Evolutionary conservation across 92 coral and sea anemone genomes (phyloP).

Genomic region (Parazoanthus swiftii): DNA sequence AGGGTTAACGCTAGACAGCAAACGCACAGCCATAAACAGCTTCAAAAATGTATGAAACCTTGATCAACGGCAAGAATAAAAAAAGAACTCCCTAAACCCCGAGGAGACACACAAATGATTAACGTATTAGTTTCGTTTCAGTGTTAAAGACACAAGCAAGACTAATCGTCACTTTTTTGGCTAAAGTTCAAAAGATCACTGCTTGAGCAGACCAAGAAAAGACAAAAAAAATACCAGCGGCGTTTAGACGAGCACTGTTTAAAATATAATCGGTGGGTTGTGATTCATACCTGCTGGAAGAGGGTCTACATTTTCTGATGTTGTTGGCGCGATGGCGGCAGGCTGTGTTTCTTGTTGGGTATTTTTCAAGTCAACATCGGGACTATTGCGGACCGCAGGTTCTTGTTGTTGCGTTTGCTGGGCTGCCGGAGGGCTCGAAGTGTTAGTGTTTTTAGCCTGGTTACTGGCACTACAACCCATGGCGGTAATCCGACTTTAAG

Average conservation of each 20-base stretch:
- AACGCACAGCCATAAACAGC: background rate
- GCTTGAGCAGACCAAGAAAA: background rate
- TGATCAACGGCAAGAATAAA: background rate
- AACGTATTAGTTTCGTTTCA: background rate
- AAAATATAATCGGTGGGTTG: background rate
- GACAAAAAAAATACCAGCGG: slow-evolving; percentile 9
- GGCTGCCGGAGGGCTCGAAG: slow-evolving; percentile 38
- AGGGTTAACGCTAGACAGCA: background rate
- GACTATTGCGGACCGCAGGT: background rate
- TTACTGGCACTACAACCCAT: slow-evolving; percentile 85
- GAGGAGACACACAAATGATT: background rate
- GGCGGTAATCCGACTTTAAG: slow-evolving; percentile 32
- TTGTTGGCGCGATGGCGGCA: background rate
- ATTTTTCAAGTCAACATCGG: slow-evolving; percentile 6
- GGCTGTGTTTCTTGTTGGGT: background rate
- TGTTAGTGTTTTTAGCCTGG: slow-evolving; percentile 52
- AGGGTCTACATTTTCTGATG: background rate
- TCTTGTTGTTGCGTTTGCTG: slow-evolving; percentile 34
- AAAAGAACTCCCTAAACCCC: background rate
- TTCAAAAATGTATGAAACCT: background rate
- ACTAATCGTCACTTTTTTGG: background rate
- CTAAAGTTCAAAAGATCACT: slow-evolving; percentile 29
- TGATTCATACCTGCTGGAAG: slow-evolving; percentile 2
- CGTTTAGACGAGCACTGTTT: background rate
- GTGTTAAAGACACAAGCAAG: background rate